Percentiles rank a stretch among this genome's conserved stretches.
phyloP scores from a whole-genome alignment of 2,797 vertebrate genomes.

The Pangasius mekongensis region DNA sequence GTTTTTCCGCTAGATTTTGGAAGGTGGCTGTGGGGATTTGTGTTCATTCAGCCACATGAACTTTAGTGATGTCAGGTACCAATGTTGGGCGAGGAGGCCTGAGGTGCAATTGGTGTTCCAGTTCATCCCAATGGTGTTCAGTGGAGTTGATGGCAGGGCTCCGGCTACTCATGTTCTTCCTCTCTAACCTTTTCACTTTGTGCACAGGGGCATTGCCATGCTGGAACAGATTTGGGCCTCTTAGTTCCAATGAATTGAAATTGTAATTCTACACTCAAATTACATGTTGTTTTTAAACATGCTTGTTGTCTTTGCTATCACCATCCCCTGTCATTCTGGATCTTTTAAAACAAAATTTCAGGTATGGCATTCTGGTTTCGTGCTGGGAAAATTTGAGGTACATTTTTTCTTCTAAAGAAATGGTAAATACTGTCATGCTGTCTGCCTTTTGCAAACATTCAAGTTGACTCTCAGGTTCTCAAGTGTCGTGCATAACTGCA shows the following conservation, averaged over 20 bases:
- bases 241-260: background rate
- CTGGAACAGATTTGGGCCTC: background rate
- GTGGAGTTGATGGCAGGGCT: background rate
- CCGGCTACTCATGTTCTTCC: background rate
- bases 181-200: background rate
- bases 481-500: no score
- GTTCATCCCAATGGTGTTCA: background rate
- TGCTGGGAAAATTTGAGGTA: no score
- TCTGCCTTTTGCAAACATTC: background rate
- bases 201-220: background rate
- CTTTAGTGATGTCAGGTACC: background rate
- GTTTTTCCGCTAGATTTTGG: background rate
- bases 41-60: background rate
- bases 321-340: background rate
- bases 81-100: background rate
- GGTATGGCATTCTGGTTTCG: background rate
- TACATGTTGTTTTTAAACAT: background rate
- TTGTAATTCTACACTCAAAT: background rate
- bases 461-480: background rate
- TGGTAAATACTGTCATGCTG: background rate
- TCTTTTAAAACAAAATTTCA: background rate
- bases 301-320: background rate
- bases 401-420: background rate
- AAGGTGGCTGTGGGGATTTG: background rate
- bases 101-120: background rate